Evolutionary conservation across 2,113 vertebrate genomes (phyloP), one percentile per base, ranked within the genome.

Genomic region (Tursiops truncatus): DNA sequence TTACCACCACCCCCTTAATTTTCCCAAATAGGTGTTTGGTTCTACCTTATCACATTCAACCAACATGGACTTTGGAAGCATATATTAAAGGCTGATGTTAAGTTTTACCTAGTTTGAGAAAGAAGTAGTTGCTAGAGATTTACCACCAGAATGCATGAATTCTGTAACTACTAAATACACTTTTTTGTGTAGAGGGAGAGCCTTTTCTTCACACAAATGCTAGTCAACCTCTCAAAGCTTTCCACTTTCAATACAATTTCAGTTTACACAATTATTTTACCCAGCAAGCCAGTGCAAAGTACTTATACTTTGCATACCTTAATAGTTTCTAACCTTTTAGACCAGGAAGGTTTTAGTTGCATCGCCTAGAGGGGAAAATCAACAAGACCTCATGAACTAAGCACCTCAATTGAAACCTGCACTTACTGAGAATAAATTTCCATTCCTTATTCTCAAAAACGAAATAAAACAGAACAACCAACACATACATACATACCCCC

Each of bases 91-190:
- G 21, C 38, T 70, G 77, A 73, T 67, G 47, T 10, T 53, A 74
- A n/a, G 15, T 71, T 90, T 96, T 50, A 88, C 60, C 56, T 63
- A 86, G 33, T 89, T 76, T 89, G 44, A 92, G 70, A 83, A 94
- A 94, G 53, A 87, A 91, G 44, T 31, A 73, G 44, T 65, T 77
- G 14, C 68, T 63, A 74, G 6, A 81, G 58, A 96, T 87, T 93
- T 84, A 81, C 13, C 56, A 36, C 9, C 77, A 76, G 38, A 89
- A 85, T 21, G 31, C 36, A 81, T 12, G 79, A 92, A 77, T 83
- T 74, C 53, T 95, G 3, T 71, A 88, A 71, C 18, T 76, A 56
- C 20, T 89, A 13, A 44, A 44, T n/a, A 33, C 12, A 56, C 7
- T 6, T 62, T 89, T 91, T 79, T 86, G 31, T 83, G 38, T 56